Evolutionary conservation across 2,888 invertebrate species (phyloP), one percentile per base, ranked within the genome.

Genomic region (Cryptus viduatorius): DNA sequence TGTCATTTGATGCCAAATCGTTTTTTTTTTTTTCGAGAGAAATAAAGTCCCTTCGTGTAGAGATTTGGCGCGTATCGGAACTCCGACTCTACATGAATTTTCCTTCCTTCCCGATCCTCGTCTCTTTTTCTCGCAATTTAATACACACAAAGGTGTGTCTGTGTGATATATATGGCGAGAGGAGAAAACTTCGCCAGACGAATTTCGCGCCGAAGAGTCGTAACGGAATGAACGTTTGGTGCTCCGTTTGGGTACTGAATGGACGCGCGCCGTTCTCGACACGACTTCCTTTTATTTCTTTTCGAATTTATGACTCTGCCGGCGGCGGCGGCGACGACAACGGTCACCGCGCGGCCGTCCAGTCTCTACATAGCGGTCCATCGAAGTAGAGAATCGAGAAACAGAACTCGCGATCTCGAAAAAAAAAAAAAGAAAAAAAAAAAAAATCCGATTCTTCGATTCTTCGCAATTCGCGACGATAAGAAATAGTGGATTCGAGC

Each of bases 241-340:
- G 42, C 42, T 24, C 42, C 4, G n/a, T 14, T 42, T 59, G 79
- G 65, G 72, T 24, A 44, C 44, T 44, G 37, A 59, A 72, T 72
- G 46, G 46, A 72, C 80, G 72, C 68, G 81, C 72, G 82, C 77
- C 59, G 72, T 56, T 56, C 72, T 59, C 56, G 72, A 44, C 72
- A 59, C 72, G 65, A 69, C 48, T 71, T 68, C 64, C 76, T 73
- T 87, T 87, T 37, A 29, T 88, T 89, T 88, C 89, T 87, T 87
- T 90, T 88, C 82, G 88, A 89, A 90, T 90, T 90, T 89, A 89
- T 88, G 88, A 87, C 88, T 82, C 80, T 76, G 84, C 84, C 80
- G 79, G 84, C 76, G 84, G 84, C 79, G 82, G 83, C 75, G 48
- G 29, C 29, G 29, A 5, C 50, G 50, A 69, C 68, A 31, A 59